Evolutionary conservation across 2,797 vertebrate genomes (phyloP).

Genomic region (Spea hammondii): DNA sequence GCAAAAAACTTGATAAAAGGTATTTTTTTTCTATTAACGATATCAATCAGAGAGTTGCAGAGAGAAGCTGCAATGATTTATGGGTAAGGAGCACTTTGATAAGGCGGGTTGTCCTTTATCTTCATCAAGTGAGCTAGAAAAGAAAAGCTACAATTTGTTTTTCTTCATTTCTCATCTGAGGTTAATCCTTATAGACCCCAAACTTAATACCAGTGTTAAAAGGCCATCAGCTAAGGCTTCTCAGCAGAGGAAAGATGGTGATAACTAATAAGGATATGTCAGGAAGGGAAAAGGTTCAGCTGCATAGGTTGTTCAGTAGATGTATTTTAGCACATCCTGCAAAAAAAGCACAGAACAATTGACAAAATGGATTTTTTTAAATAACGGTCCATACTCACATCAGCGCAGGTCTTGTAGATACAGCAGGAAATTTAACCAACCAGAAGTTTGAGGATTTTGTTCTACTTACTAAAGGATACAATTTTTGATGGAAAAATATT

Average conservation of each 20-base stretch:
- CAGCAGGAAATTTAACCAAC: too few species aligned
- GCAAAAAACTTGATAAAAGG: constrained; percentile 25
- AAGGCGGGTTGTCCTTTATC: constrained; percentile 78
- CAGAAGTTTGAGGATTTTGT: too few species aligned
- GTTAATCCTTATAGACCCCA: constrained; percentile 80
- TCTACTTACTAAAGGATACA: too few species aligned
- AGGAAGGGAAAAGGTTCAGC: constrained; percentile 42
- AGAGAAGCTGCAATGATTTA: constrained; percentile 81
- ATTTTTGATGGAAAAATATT: too few species aligned
- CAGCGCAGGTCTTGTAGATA: too few species aligned
- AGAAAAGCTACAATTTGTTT: constrained; percentile 86
- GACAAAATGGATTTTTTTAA: background rate
- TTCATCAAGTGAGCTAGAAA: constrained; percentile 76
- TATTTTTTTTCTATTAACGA: constrained; percentile 62
- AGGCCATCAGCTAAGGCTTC: constrained; percentile 50
- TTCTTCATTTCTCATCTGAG: constrained; percentile 79
- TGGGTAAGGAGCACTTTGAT: constrained; percentile 78
- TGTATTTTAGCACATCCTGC: background rate
- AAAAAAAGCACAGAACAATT: background rate
- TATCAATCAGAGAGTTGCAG: constrained; percentile 77
- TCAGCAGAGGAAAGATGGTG: constrained; percentile 42
- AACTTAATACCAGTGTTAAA: constrained; percentile 50
- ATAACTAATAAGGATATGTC: constrained; percentile 52
- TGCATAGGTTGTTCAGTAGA: constrained; percentile 17
- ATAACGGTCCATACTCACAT: too few species aligned